A percentile compares a stretch with the other conserved stretches of the same genome.
These are phyloP conservation scores for Philotrypesis tridentata DNA, from an alignment of 1,140 invertebrate genomes.

Conservation along the genomic window DNA sequence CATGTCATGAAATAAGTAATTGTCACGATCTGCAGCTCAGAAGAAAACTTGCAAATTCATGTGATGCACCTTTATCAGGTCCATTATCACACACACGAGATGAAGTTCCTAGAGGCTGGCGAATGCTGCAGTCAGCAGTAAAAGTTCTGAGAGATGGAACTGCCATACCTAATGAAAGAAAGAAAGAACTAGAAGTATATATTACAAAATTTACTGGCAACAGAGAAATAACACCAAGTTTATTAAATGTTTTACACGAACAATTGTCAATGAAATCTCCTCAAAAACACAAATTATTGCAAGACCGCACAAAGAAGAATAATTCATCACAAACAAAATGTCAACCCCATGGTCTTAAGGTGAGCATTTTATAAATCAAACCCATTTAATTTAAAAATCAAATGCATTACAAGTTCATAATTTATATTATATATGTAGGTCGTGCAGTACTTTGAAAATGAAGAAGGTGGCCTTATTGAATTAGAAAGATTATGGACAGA, in stretches of 20 bases:
- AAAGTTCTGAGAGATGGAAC: conserved; percentile 77
- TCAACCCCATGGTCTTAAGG: conserved; percentile 65
- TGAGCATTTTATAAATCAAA: conserved; percentile 41
- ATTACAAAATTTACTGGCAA: conserved; percentile 72
- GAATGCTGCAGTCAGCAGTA: conserved; percentile 80
- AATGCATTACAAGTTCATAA: conserved; percentile 49
- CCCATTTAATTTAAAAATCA: conserved; percentile 21
- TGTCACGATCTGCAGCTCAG: conserved; percentile 79
- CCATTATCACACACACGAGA: conserved; percentile 56
- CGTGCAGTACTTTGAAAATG: conserved; percentile 76
- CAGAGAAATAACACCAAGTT: conserved; percentile 68
- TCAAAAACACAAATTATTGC: conserved; percentile 8
- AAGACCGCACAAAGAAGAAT: conserved; percentile 41
- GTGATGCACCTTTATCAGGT: conserved; percentile 78
- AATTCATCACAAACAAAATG: conserved; percentile 47
- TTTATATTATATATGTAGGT: conserved; percentile 71
- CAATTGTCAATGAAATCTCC: conserved; percentile 48
- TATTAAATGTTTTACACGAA: conserved; percentile 71
- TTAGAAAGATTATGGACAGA: conserved; percentile 85
- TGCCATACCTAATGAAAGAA: conserved; percentile 75
- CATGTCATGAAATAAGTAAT: conserved; percentile 85
- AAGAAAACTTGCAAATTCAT: conserved; percentile 76
- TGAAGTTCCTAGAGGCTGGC: conserved; percentile 63
- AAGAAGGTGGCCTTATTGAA: conserved; percentile 77
- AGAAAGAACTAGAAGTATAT: conserved; percentile 71